Evolutionary conservation across 2,113 vertebrate genomes (phyloP).

Genomic region (Cairina moschata): DNA sequence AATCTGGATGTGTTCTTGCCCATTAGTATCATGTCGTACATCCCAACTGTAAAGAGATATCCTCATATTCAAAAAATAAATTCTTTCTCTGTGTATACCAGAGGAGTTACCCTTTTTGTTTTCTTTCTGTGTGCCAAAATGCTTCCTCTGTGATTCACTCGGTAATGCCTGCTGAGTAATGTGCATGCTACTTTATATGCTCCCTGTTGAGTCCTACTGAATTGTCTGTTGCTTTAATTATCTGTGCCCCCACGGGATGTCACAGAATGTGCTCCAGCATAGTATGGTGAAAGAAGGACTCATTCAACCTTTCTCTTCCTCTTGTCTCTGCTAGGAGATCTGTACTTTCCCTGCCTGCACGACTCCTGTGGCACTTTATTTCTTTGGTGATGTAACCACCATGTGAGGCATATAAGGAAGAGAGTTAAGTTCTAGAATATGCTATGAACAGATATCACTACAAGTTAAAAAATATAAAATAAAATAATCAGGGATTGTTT

Average conservation of each 20-base stretch:
- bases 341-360: background rate
- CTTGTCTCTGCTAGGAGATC: background rate
- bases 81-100: background rate
- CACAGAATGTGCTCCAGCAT: background rate
- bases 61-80: background rate
- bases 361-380: background rate
- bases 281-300: background rate
- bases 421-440: background rate
- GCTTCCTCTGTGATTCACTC: background rate
- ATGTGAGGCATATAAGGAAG: background rate
- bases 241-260: background rate
- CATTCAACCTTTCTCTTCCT: background rate
- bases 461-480: background rate
- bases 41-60: background rate
- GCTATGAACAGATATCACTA: background rate
- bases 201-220: background rate
- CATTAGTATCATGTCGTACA: background rate
- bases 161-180: background rate
- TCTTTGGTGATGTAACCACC: background rate
- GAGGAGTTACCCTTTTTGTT: background rate
- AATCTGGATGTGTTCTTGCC: background rate
- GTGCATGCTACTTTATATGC: background rate
- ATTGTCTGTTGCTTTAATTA: background rate
- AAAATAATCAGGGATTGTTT: background rate
- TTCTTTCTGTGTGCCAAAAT: background rate